These are phyloP conservation scores for Melanotaenia maccullochi DNA, from an alignment of 2,797 vertebrate genomes.

Conservation along the genomic window DNA sequence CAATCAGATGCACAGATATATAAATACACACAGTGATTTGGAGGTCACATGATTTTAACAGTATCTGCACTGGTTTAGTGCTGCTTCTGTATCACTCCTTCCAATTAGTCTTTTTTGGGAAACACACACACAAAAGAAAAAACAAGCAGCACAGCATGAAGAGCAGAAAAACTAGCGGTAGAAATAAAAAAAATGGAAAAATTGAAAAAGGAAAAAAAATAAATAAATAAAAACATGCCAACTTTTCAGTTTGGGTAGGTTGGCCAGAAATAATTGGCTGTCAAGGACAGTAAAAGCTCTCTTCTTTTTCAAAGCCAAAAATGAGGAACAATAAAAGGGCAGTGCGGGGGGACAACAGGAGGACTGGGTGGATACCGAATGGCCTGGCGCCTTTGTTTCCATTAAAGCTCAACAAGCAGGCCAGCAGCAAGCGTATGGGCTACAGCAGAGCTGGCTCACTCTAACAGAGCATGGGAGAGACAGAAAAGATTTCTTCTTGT, in stretches of 20 bases:
- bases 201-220: slow-evolving; percentile 14
- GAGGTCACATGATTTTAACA: slow-evolving; percentile 56
- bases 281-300: slow-evolving; percentile 72
- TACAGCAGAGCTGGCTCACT: slow-evolving; percentile 47
- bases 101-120: slow-evolving; percentile 72
- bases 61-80: slow-evolving; percentile 46
- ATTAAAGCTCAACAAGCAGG: slow-evolving; percentile 72
- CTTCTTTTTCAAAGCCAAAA: slow-evolving; percentile 70
- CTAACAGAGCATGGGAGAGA: slow-evolving; percentile 36
- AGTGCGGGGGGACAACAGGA: slow-evolving; percentile 67
- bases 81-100: slow-evolving; percentile 48
- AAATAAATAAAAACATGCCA: slow-evolving; percentile 43
- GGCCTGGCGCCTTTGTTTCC: slow-evolving; percentile 74
- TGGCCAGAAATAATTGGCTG: slow-evolving; percentile 85
- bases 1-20: slow-evolving; percentile 5
- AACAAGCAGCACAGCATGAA: slow-evolving; percentile 60
- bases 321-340: slow-evolving; percentile 73
- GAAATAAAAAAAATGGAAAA: slow-evolving; percentile 47
- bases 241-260: slow-evolving; percentile 75
- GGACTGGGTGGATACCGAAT: slow-evolving; percentile 73
- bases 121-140: slow-evolving; percentile 48
- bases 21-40: slow-evolving; percentile 26
- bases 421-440: slow-evolving; percentile 57
- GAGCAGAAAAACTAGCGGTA: slow-evolving; percentile 37
- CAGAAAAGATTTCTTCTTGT: slow-evolving; percentile 45